Evolutionary conservation across 2,797 vertebrate genomes (phyloP).

Genomic region (Columba guinea): DNA sequence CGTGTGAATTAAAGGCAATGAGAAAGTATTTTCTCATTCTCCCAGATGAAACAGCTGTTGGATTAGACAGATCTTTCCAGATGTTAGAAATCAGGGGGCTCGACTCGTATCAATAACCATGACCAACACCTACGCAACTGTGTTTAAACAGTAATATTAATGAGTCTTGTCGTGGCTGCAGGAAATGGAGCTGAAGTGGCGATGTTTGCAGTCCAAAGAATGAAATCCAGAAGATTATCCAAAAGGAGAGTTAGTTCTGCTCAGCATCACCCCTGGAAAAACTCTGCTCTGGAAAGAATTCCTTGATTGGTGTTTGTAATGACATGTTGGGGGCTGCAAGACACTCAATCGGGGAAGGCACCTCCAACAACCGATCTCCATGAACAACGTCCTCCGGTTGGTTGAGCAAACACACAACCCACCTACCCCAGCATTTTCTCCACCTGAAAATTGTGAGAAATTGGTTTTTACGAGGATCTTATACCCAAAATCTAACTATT

Average conservation of each 20-base stretch:
- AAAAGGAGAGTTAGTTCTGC: background rate
- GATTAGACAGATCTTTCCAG: background rate
- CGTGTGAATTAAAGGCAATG: background rate
- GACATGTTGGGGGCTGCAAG: rapidly evolving
- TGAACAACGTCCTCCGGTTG: background rate
- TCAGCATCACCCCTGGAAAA: background rate
- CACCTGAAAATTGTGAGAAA: background rate
- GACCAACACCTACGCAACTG: background rate
- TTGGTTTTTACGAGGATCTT: background rate
- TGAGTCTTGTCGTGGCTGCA: background rate
- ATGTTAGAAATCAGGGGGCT: background rate
- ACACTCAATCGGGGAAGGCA: too few relatives aligned
- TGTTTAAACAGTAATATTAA: background rate
- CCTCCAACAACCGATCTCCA: rapidly evolving
- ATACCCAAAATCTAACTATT: background rate
- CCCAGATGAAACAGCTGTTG: background rate
- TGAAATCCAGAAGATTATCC: rapidly evolving
- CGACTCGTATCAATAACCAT: background rate
- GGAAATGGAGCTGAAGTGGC: background rate
- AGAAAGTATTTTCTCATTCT: background rate
- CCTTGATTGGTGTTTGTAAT: background rate
- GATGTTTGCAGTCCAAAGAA: background rate
- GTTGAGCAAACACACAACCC: background rate
- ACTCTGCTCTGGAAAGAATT: background rate
- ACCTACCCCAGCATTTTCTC: background rate